Evolutionary conservation across 1,140 invertebrate genomes (phyloP).

Genomic region (Apis dorsata): DNA sequence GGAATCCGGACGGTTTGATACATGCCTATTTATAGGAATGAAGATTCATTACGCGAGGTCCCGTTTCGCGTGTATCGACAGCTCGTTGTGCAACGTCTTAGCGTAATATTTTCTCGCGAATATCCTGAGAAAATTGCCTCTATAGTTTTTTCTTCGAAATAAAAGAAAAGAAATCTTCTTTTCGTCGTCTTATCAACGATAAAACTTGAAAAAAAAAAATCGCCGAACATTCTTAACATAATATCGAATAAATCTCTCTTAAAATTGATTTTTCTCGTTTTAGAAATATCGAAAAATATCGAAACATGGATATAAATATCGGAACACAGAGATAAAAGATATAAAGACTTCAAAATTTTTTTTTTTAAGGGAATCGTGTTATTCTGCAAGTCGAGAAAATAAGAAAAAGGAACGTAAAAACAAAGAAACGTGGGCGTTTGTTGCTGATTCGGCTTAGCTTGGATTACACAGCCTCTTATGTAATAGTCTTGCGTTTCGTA

Average conservation of each 20-base stretch:
- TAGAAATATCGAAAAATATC: too few species aligned
- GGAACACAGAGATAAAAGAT: too few species aligned
- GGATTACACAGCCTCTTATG: constrained; percentile 14
- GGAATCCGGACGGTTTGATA: constrained; percentile 40
- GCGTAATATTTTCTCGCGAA: constrained; percentile 26
- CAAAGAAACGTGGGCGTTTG: not conserved
- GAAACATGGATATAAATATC: too few species aligned
- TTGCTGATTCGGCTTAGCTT: not conserved
- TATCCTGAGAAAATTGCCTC: constrained; percentile 8
- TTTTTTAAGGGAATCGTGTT: too few species aligned
- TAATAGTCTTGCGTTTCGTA: constrained; percentile 47
- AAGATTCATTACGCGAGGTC: constrained; percentile 49
- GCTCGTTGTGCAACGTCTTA: constrained; percentile 29
- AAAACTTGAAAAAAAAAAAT: not conserved
- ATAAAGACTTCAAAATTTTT: too few species aligned
- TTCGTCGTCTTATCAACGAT: too few species aligned
- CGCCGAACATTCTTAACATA: not conserved
- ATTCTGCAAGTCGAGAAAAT: not conserved
- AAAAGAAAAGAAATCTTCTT: too few species aligned
- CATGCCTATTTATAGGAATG: constrained; percentile 52
- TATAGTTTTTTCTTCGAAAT: too few species aligned
- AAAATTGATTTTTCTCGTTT: too few species aligned
- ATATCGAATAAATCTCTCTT: too few species aligned
- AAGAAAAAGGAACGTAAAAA: not conserved
- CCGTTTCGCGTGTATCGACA: constrained; percentile 40